Conservation (phyloP, 2,797 vertebrate species). For the Sebastes kiyomatsui region DNA sequence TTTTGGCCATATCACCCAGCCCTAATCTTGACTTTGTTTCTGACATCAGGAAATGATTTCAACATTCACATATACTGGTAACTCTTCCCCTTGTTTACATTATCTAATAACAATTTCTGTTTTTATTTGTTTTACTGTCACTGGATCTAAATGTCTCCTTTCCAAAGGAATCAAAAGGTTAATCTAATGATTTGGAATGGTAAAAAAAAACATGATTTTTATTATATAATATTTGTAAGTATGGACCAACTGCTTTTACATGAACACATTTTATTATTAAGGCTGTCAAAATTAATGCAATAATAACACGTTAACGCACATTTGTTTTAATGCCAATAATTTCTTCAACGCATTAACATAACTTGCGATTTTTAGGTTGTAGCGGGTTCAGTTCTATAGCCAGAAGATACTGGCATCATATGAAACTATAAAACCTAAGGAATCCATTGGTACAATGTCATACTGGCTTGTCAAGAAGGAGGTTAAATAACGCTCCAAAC, state of each 20-base stretch:
- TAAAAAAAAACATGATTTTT: background rate
- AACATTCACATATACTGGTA: background rate
- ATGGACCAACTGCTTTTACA: background rate
- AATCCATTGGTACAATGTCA: too few species aligned
- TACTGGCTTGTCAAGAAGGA: too few species aligned
- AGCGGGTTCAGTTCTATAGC: too few species aligned
- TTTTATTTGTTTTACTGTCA: background rate
- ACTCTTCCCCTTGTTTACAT: background rate
- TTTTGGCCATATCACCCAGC: too few species aligned
- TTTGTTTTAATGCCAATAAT: too few species aligned
- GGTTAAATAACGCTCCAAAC: too few species aligned
- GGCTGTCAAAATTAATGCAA: too few species aligned
- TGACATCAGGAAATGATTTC: background rate
- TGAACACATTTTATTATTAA: background rate
- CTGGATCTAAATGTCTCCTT: background rate
- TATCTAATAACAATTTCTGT: background rate
- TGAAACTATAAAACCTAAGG: too few species aligned
- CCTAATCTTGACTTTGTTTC: background rate
- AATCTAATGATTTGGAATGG: background rate
- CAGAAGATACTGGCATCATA: too few species aligned
- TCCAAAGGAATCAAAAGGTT: background rate
- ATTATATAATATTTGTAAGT: background rate
- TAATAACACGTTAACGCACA: too few species aligned
- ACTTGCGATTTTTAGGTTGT: too few species aligned
- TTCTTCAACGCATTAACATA: too few species aligned